Evolutionary conservation across 2,113 vertebrate species (phyloP), one percentile per base, ranked within the genome.

Genomic region (Dicerorhinus sumatrensis): DNA sequence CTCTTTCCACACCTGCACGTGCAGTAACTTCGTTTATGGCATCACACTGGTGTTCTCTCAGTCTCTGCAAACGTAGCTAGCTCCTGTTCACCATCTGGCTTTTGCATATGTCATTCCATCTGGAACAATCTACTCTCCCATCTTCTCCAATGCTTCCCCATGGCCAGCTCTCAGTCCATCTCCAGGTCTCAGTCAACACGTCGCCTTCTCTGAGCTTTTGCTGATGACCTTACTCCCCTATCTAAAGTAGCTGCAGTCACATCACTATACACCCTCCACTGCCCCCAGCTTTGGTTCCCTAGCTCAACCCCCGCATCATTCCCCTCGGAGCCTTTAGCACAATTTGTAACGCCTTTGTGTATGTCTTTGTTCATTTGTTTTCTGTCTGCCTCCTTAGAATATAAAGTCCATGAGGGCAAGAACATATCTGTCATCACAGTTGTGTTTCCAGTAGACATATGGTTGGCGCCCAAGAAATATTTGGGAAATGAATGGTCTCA

Each of bases 231-330:
- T 17, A 31, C 14, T n/a, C 9, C 21, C 10, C 18, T 10, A 1
- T 10, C 13, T 42, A 27, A n/a, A 72, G 36, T 0, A n/a, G 33
- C 48, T 42, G 31, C 17, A 16, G 12, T n/a, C 72, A 76, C 10
- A 12, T 3, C 25, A 1, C 31, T 51, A 4, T 7, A 3, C 6
- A 18, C 13, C 67, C 8, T 25, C n/a, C 11, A 11, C 31, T 54
- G 13, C 1, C 13, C 79, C 46, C n/a, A 8, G 3, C 62, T 46
- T n/a, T 27, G 8, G 16, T n/a, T 48, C 42, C 54, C 69, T 48
- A 48, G 13, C 23, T 62, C 48, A 72, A 25, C 0, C 46, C n/a
- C 14, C 58, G 33, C 60, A 42, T 77, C 8, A 1, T 17, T 42
- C 7, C 33, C 75, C 25, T 91, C 42, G 27, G 2, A 14, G 29